Evolutionary conservation across 35 echinoderm and acorn worm species (phyloP).

Genomic region (Stichopus chloronotus): DNA sequence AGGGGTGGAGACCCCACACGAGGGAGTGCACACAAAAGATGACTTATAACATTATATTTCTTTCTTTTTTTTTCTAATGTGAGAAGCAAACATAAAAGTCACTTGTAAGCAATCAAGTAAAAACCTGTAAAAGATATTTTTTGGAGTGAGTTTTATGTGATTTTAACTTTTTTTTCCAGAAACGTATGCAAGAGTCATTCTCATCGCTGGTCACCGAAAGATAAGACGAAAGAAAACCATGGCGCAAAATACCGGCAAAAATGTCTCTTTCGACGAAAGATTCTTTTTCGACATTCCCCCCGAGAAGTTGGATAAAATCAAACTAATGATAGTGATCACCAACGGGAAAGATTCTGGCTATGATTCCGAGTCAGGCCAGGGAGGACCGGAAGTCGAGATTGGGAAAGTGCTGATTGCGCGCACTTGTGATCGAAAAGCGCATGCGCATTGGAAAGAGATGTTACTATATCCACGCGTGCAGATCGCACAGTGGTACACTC

Average conservation of each 20-base stretch:
- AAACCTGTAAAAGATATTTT: no score
- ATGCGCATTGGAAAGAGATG: slow-evolving; percentile 52
- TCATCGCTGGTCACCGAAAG: slow-evolving; percentile 26
- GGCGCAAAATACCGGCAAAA: slow-evolving; percentile 37
- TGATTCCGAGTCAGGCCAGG: slow-evolving; percentile 32
- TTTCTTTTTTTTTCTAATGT: no score
- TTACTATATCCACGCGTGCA: slow-evolving; percentile 1
- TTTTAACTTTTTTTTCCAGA: neutral
- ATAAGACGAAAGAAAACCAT: slow-evolving; percentile 49
- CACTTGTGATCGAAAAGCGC: slow-evolving; percentile 5
- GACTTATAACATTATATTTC: no score
- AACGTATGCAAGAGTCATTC: slow-evolving; percentile 37
- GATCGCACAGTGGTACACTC: slow-evolving; percentile 49
- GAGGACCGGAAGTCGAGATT: slow-evolving; percentile 52
- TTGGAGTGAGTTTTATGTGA: no score
- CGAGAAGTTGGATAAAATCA: slow-evolving; percentile 44
- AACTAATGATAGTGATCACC: slow-evolving; percentile 30
- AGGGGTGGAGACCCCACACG: no score
- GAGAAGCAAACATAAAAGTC: no score
- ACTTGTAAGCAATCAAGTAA: no score
- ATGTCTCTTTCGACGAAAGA: slow-evolving; percentile 40
- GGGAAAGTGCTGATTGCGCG: slow-evolving; percentile 44
- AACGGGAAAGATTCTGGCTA: slow-evolving; percentile 42
- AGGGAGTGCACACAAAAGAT: no score
- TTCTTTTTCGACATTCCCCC: slow-evolving; percentile 47